Base-by-base conservation (phyloP, 2,113 vertebrate species). In the Kryptolebias marmoratus region DNA sequence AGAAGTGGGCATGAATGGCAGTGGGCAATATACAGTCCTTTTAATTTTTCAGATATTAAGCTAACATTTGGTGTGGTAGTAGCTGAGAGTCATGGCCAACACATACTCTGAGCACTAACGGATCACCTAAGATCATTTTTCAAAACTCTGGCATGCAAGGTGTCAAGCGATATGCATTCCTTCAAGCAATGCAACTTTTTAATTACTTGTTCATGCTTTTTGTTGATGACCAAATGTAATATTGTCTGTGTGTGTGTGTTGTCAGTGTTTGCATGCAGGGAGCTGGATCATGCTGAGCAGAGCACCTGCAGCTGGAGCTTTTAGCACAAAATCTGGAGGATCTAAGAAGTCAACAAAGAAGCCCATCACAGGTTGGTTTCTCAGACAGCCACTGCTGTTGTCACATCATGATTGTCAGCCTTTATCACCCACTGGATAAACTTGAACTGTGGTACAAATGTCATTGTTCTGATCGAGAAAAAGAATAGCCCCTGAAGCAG, bases 291-390 rank as follows among this genome's bases (percentile, higher is more conserved):
- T 52, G 32, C 52, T 88, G 49, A 76, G 71, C 18, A 81, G 82
- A 82, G 59, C 81, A 9, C 79, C 90, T 5, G 16, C 75, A 68
- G 81, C 83, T 54, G 80, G 54, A 1, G 61, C 87, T 30, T 59
- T 89, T 0, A 90, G 89, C 75, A 71, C 91, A 4, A 94, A 93
- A 62, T 87, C 89, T 4, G 91, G 88, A 0, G 87, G 89, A 2
- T 64, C 76, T 22, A 92, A 93, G 64, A 92, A 90, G 74, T 61
- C 72, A 0, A 47, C 58, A 0, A 89, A 86, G 47, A 92, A 87
- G 65, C 80, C 32, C 18, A 77, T 4, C 42, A 64, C 77, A 70
- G 85, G 92, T 93, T 89, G 11, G 85, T 64, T 8, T 9, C 28
- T 48, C 12, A 49, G 15, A 48, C 1, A 5, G 11, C 16, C 5